phyloP scores from a whole-genome alignment of 2,113 vertebrate species.

The Hippocampus guttulatus region DNA sequence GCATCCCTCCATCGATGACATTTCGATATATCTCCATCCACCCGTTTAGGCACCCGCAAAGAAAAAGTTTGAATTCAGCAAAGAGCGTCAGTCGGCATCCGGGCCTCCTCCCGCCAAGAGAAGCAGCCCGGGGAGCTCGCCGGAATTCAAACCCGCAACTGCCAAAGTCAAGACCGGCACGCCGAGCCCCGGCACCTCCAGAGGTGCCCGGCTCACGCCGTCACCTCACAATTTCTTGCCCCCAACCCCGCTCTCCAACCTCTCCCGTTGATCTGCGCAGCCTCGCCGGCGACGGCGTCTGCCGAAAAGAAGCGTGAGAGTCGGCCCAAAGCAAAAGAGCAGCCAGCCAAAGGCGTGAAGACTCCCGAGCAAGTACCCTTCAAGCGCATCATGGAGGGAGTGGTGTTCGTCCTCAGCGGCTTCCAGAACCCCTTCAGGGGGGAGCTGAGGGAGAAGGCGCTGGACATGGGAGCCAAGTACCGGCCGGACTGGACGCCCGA shows the following conservation, averaged over 20 bases:
- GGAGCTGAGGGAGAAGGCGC: conserved; percentile 84
- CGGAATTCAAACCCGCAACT: conserved; percentile 53
- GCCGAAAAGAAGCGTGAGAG: conserved; percentile 53
- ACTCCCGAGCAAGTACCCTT: conserved; percentile 56
- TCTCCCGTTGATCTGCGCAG: not conserved
- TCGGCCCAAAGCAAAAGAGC: conserved; percentile 44
- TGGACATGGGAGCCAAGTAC: conserved; percentile 86
- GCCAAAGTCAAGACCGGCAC: conserved; percentile 59
- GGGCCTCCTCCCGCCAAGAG: conserved; percentile 62
- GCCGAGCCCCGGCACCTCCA: conserved; percentile 54
- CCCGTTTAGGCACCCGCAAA: conserved; percentile 71
- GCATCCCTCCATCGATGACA: not conserved
- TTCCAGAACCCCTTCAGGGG: conserved; percentile 89
- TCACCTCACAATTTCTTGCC: not conserved
- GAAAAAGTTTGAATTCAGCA: conserved; percentile 83
- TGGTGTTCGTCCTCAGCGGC: conserved; percentile 87
- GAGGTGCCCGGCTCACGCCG: conserved; percentile 55
- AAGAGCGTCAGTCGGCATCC: conserved; percentile 67
- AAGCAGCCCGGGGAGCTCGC: conserved; percentile 47
- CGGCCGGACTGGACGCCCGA: conserved; percentile 82
- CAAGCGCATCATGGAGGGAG: conserved; percentile 74
- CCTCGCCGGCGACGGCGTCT: conserved; percentile 48
- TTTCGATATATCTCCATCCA: not conserved
- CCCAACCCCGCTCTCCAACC: not conserved
- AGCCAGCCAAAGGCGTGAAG: conserved; percentile 32